Evolutionary conservation across 2,888 invertebrate genomes (phyloP).

Genomic region (Papilio gigon): DNA sequence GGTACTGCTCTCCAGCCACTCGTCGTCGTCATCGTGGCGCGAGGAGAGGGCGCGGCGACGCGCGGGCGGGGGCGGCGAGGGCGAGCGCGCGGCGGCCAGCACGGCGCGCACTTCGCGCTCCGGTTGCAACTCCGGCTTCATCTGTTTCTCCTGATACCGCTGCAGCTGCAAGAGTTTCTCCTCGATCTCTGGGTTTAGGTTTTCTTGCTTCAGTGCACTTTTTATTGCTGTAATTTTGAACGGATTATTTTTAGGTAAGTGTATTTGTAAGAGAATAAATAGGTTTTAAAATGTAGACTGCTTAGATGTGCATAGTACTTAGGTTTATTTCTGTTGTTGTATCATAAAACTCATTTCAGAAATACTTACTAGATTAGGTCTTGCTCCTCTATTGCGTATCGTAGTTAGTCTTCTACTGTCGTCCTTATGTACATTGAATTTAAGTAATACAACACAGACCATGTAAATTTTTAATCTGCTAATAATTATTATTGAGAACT

Average conservation of each 20-base stretch:
- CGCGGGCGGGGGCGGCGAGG: constrained; percentile 60
- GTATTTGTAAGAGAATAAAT: not conserved
- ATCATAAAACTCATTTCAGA: not conserved
- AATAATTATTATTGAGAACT: no score
- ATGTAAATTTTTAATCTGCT: no score
- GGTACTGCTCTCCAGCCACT: constrained; percentile 72
- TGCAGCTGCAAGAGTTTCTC: constrained; percentile 94
- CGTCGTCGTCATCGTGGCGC: constrained; percentile 72
- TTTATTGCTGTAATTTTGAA: constrained; percentile 87
- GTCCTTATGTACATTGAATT: no score
- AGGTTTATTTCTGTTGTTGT: not conserved
- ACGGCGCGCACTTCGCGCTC: constrained; percentile 66
- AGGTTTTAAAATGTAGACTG: not conserved
- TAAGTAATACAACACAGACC: no score
- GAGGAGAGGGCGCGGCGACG: constrained; percentile 62
- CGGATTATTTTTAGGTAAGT: not conserved
- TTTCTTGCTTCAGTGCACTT: constrained; percentile 95
- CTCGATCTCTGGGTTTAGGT: constrained; percentile 95
- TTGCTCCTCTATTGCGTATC: not conserved
- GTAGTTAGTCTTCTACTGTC: not conserved
- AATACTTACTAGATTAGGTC: not conserved
- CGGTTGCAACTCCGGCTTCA: constrained; percentile 82
- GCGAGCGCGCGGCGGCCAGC: constrained; percentile 51
- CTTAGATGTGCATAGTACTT: not conserved
- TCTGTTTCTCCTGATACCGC: constrained; percentile 90